These are phyloP conservation scores for Okamejei kenojei DNA, from an alignment of 2,797 vertebrate species.

Conservation along the genomic window DNA sequence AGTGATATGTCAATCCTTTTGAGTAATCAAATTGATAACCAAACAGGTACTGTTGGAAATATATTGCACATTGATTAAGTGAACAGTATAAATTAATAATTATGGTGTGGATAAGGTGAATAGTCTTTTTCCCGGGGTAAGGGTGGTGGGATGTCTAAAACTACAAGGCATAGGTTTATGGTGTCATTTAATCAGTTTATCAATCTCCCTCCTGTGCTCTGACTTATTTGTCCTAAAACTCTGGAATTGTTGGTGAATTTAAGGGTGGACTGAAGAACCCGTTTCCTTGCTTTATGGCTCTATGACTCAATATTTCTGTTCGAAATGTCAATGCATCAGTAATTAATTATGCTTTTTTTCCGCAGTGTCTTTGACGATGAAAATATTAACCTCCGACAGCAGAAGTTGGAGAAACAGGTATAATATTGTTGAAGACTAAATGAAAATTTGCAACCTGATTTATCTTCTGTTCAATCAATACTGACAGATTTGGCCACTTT, in stretches of 20 bases:
- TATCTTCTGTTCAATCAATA: not conserved
- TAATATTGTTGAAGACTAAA: slow-evolving; percentile 34
- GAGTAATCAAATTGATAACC: too few relatives aligned
- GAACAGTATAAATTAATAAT: not conserved
- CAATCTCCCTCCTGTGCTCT: not conserved
- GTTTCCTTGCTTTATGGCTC: too few relatives aligned
- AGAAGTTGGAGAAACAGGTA: slow-evolving; percentile 93
- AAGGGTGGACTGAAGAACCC: too few relatives aligned
- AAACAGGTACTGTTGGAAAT: not conserved
- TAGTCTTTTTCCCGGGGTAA: too few relatives aligned
- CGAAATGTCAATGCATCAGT: not conserved
- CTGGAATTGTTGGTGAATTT: too few relatives aligned
- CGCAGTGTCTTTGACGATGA: slow-evolving; percentile 76
- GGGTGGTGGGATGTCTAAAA: too few relatives aligned
- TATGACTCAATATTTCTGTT: too few relatives aligned
- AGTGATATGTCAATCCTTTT: too few relatives aligned
- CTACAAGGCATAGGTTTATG: too few relatives aligned
- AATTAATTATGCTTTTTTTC: slow-evolving; percentile 39
- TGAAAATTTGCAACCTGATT: not conserved
- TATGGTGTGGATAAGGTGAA: not conserved
- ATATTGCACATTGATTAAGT: not conserved
- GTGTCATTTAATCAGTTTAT: not conserved
- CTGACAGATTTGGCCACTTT: not conserved
- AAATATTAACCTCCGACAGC: slow-evolving; percentile 72
- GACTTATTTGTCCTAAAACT: too few relatives aligned